phyloP scores from a whole-genome alignment of 2,888 invertebrate species.

The Lasioglossum figueresi region DNA sequence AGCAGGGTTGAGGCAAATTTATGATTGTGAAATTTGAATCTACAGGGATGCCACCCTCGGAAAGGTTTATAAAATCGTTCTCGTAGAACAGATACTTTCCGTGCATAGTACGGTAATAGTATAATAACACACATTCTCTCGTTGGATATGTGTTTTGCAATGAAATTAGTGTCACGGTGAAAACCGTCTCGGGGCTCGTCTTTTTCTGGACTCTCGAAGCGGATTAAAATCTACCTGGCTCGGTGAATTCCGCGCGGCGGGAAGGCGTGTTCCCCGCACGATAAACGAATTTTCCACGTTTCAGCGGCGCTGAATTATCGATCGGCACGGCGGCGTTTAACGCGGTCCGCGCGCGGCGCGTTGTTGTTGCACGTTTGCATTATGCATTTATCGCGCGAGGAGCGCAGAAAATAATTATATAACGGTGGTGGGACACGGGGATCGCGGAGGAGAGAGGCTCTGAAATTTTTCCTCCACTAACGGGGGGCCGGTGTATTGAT shows the following conservation, averaged over 20 bases:
- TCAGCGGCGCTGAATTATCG: constrained; percentile 36
- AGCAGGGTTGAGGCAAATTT: too few relatives aligned
- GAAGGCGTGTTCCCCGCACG: constrained; percentile 17
- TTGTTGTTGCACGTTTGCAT: constrained; percentile 32
- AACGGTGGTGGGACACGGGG: neutral
- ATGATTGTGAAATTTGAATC: too few relatives aligned
- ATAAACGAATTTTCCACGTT: constrained; percentile 38
- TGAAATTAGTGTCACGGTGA: neutral
- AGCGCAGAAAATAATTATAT: constrained; percentile 42
- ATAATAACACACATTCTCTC: neutral
- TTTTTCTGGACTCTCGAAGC: neutral
- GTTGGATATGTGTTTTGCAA: neutral
- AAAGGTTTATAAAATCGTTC: too few relatives aligned
- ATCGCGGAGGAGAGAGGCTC: neutral
- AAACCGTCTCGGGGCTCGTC: neutral
- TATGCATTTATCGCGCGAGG: constrained; percentile 35
- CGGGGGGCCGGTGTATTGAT: constrained; percentile 50
- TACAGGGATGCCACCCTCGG: too few relatives aligned
- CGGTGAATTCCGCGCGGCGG: neutral
- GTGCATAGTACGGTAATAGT: too few relatives aligned
- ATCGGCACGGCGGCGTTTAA: constrained; percentile 28
- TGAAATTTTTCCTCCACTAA: constrained; percentile 48
- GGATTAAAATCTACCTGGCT: neutral
- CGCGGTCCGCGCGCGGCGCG: constrained; percentile 17
- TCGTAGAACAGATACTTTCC: too few relatives aligned